These are phyloP conservation scores for Podarcis lilfordi DNA, from an alignment of 2,797 vertebrate species.

Conservation along the genomic window DNA sequence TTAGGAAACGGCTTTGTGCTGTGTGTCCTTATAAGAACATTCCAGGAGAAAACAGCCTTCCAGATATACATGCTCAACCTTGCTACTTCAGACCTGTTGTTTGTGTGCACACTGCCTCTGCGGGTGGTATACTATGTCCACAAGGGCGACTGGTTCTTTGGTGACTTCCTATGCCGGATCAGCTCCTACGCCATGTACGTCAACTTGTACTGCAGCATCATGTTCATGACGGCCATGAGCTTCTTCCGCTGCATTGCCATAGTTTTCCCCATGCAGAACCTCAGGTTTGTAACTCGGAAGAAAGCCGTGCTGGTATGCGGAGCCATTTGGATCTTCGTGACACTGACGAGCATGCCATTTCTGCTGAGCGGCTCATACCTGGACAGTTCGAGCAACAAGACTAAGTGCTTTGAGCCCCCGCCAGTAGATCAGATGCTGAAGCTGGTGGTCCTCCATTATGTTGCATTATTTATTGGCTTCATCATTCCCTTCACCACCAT, in stretches of 20 bases:
- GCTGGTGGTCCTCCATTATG: slow-evolving; percentile 82
- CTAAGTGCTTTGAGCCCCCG: slow-evolving; percentile 93
- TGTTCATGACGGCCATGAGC: slow-evolving; percentile 96
- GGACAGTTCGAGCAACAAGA: slow-evolving; percentile 78
- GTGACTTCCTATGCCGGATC: slow-evolving; percentile 89
- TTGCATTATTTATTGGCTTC: slow-evolving; percentile 88
- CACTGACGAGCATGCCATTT: slow-evolving; percentile 84
- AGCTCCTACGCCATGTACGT: slow-evolving; percentile 91
- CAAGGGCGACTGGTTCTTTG: slow-evolving; percentile 87
- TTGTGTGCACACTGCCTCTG: slow-evolving; percentile 89
- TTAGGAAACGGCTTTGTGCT: slow-evolving; percentile 89
- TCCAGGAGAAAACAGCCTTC: slow-evolving; percentile 85
- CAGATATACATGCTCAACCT: slow-evolving; percentile 95
- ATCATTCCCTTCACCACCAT: slow-evolving; percentile 89
- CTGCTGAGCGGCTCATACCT: slow-evolving; percentile 75
- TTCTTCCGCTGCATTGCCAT: slow-evolving; percentile 94
- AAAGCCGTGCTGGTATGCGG: slow-evolving; percentile 84
- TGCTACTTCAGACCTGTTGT: slow-evolving; percentile 90
- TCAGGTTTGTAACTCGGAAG: slow-evolving; percentile 81
- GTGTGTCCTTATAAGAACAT: slow-evolving; percentile 84
- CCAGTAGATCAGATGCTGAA: slow-evolving; percentile 43
- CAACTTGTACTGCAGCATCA: slow-evolving; percentile 97
- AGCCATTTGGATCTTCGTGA: slow-evolving; percentile 90
- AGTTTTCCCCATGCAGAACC: slow-evolving; percentile 90
- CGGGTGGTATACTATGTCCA: slow-evolving; percentile 88